Evolutionary conservation across 2,113 vertebrate species (phyloP).

Genomic region (Meriones unguiculatus): DNA sequence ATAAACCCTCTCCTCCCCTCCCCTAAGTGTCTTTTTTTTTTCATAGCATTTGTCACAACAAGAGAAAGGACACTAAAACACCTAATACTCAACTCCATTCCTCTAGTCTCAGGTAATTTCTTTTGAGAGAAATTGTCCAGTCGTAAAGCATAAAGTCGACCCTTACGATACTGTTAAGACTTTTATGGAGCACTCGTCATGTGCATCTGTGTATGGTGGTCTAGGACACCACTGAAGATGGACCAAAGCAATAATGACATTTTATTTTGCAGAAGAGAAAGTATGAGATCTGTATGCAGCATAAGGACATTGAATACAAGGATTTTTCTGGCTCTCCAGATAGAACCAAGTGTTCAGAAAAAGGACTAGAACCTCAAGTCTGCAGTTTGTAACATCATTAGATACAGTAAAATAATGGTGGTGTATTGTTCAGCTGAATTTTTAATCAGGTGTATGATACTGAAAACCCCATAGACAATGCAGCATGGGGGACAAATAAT

Average conservation of each 20-base stretch:
- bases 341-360: constrained; percentile 52
- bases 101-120: not conserved
- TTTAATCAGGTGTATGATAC: not conserved
- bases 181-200: not conserved
- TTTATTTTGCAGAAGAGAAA: constrained; percentile 22
- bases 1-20: not conserved
- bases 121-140: constrained; percentile 17
- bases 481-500: not conserved
- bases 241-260: not conserved
- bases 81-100: constrained; percentile 8
- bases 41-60: not conserved
- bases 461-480: not conserved
- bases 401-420: constrained; percentile 28
- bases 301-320: not conserved
- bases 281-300: not conserved
- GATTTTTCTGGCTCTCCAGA: constrained; percentile 9
- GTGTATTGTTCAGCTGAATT: constrained; percentile 37
- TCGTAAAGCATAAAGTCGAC: not conserved
- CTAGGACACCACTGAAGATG: not conserved
- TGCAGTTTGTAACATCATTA: constrained; percentile 41
- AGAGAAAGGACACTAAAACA: not conserved
- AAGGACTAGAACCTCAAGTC: not conserved
- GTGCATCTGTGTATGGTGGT: not conserved
- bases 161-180: not conserved
- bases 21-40: not conserved